These are phyloP conservation scores for Acanthopleura granulata DNA, from an alignment of 2,888 invertebrate genomes.

Conservation along the genomic window DNA sequence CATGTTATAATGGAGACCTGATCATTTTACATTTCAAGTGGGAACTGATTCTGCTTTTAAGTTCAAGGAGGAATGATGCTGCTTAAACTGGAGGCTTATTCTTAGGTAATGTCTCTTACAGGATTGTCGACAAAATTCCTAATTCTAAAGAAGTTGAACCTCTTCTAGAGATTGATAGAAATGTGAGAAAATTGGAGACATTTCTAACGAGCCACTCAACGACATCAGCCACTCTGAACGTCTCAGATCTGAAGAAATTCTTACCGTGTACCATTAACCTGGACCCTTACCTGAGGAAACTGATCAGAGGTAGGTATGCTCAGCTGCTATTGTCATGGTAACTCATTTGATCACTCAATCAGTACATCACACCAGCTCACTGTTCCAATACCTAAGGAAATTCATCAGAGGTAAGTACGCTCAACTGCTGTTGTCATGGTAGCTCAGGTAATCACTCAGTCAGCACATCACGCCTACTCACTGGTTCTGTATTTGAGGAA, in stretches of 20 bases:
- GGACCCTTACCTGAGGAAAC: slow-evolving; percentile 97
- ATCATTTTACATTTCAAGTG: neutral
- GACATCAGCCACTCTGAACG: slow-evolving; percentile 66
- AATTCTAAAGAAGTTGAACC: slow-evolving; percentile 89
- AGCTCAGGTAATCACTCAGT: no score
- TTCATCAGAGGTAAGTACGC: slow-evolving; percentile 85
- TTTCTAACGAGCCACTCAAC: slow-evolving; percentile 85
- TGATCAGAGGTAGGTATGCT: slow-evolving; percentile 84
- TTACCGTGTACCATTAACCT: slow-evolving; percentile 98
- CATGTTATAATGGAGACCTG: no score
- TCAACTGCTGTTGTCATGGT: neutral
- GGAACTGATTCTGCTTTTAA: neutral
- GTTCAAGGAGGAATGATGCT: no score
- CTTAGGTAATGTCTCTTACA: slow-evolving; percentile 28
- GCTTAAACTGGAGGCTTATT: no score
- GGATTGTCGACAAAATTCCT: slow-evolving; percentile 74
- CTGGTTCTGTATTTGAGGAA: slow-evolving; percentile 98
- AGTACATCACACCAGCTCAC: no score
- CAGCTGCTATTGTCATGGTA: neutral
- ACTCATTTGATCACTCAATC: no score
- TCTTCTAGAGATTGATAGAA: slow-evolving; percentile 90
- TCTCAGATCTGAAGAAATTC: slow-evolving; percentile 85
- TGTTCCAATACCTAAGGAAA: slow-evolving; percentile 97
- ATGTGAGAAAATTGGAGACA: slow-evolving; percentile 94
- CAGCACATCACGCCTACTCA: no score